Conservation (phyloP, 2,113 vertebrate genomes). For the Excalfactoria chinensis region DNA sequence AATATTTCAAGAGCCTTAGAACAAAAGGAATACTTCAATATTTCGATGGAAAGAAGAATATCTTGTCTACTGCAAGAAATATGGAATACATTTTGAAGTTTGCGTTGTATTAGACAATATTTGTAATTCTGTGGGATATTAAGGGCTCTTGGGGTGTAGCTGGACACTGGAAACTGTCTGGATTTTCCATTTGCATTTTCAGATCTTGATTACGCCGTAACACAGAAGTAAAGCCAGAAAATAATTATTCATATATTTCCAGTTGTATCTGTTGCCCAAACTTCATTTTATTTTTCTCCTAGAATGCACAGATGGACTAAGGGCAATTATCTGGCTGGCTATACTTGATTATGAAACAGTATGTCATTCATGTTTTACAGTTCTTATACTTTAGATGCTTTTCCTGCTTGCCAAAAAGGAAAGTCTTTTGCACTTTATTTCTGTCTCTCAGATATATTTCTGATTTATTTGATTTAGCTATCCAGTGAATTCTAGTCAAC, state of each 20-base stretch:
- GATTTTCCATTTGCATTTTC: background rate
- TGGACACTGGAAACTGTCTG: background rate
- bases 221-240: conserved; percentile 25
- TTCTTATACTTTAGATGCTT: conserved; percentile 4
- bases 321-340: conserved; percentile 46
- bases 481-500: background rate
- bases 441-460: background rate
- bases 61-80: background rate
- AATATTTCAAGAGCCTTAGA: background rate
- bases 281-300: conserved; percentile 21
- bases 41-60: background rate
- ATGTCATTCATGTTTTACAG: background rate
- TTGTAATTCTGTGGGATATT: background rate
- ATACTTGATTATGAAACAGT: conserved; percentile 29
- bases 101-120: fast-evolving
- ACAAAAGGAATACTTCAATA: background rate
- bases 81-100: background rate
- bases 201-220: background rate
- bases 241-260: conserved; percentile 13
- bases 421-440: background rate
- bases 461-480: background rate
- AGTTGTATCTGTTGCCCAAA: conserved; percentile 14
- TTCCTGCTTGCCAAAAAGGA: background rate
- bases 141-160: background rate
- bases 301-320: conserved; percentile 37